Evolutionary conservation across 2,888 invertebrate species (phyloP).

Genomic region (Pachliopta kotzebuea): DNA sequence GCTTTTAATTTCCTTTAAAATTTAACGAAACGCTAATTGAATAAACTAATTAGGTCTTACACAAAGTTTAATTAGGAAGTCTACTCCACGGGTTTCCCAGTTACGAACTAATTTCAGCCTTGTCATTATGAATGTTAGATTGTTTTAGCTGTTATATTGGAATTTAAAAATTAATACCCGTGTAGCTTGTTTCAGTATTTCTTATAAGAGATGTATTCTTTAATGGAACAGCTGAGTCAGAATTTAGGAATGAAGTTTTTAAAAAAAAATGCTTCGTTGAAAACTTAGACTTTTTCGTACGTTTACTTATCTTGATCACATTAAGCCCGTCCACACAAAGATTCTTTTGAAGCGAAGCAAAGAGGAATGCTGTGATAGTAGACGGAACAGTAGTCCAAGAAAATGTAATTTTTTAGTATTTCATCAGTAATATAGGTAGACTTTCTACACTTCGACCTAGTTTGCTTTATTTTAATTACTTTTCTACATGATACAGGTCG

Average conservation of each 20-base stretch:
- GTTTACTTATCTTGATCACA: slow-evolving; percentile 17
- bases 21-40: slow-evolving; percentile 20
- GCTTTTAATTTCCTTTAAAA: slow-evolving; percentile 15
- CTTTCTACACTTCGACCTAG: background rate
- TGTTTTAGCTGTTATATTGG: background rate
- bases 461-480: background rate
- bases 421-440: background rate
- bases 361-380: background rate
- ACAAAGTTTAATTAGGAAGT: slow-evolving; percentile 25
- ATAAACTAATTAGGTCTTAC: slow-evolving; percentile 23
- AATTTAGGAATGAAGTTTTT: background rate
- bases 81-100: slow-evolving; percentile 13
- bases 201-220: background rate
- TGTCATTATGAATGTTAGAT: slow-evolving; percentile 24
- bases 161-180: background rate
- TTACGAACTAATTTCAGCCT: slow-evolving; percentile 20
- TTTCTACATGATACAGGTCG: background rate
- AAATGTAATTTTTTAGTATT: background rate
- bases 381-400: background rate
- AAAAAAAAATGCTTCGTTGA: background rate
- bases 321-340: slow-evolving; percentile 10
- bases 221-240: background rate
- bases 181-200: background rate
- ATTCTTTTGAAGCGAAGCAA: slow-evolving; percentile 9
- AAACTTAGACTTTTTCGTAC: background rate